Base-by-base conservation (phyloP, 2,113 vertebrate species). In the Marcusenius ussheri region DNA sequence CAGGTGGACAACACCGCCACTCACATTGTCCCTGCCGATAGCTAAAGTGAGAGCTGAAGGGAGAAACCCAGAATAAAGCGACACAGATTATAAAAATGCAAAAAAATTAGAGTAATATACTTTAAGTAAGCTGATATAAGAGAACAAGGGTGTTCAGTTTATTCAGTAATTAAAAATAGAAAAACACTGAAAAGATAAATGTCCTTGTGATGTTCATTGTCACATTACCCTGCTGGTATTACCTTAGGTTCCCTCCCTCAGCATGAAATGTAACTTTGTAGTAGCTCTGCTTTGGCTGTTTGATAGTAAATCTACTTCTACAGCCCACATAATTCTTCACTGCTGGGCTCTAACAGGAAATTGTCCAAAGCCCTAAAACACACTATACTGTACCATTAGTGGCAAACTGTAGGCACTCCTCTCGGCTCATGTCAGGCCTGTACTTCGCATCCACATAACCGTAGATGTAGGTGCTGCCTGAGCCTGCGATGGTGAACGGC, bases 361-460 rank as follows among this genome's bases (percentile, higher is more conserved):
- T 0, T 45, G 19, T 58, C 15, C 35, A 39, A 70, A 83, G 21
- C 5, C 35, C 19, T 83, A 2, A 46, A 45, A 9, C 45, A 45
- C 80, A 51, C 6, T n/a, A 35, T 94, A n/a, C n/a, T n/a, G n/a
- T 42, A 96, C 95, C 95, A 8, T 96, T 96, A 0, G 92, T 95
- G 83, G 93, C 90, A 84, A 95, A 96, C 77, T 94, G 92, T 1
- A 93, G 66, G 7, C 95, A 95, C 85, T 96, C 94, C 0, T 95
- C 94, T 89, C 90, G 91, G 46, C 87, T 96, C 96, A 96, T 96
- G 87, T 94, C 90, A 47, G 94, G 92, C 90, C 92, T 96, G 91
- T 94, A 96, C 91, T 96, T 95, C 70, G 96, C 94, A 19, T 96
- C 96, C 6, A 93, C 91, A 3, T 96, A 96, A 27, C 96, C 96